Evolutionary conservation across 2,113 vertebrate genomes (phyloP).

Genomic region (Nycticryphes semicollaris): DNA sequence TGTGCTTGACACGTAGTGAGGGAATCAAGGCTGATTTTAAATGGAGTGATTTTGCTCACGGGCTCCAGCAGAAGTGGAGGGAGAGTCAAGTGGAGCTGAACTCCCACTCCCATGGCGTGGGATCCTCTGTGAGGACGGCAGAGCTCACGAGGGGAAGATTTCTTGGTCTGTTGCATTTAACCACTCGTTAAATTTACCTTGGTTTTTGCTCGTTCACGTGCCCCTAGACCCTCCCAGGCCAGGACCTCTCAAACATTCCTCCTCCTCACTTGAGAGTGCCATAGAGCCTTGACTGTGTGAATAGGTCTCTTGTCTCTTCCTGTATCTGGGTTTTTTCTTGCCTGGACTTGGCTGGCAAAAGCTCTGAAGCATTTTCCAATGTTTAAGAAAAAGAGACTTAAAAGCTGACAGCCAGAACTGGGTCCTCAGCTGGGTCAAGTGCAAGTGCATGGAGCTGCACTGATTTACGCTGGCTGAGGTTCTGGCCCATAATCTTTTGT

Average conservation of each 20-base stretch:
- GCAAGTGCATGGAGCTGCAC: neutral
- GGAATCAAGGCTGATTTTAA: neutral
- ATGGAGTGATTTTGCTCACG: neutral
- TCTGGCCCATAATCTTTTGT: conserved; percentile 13
- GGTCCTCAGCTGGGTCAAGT: neutral
- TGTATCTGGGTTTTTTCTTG: accelerated
- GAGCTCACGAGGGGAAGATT: neutral
- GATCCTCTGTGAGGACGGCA: neutral
- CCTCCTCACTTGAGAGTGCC: neutral
- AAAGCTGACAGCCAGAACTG: conserved; percentile 14
- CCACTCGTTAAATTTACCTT: neutral
- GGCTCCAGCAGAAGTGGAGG: neutral
- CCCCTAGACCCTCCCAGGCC: neutral
- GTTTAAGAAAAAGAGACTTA: neutral
- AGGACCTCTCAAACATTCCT: neutral
- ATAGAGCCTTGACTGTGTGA: neutral
- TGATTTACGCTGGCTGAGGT: neutral
- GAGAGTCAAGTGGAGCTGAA: neutral
- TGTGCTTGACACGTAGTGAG: accelerated
- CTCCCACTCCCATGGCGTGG: neutral
- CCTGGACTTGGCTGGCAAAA: neutral
- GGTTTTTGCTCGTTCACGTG: accelerated
- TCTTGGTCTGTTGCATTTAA: neutral
- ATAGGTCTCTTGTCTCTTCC: neutral
- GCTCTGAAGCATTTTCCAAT: neutral